Evolutionary conservation across 2,888 invertebrate genomes (phyloP).

Genomic region (Epistrophe grossulariae): DNA sequence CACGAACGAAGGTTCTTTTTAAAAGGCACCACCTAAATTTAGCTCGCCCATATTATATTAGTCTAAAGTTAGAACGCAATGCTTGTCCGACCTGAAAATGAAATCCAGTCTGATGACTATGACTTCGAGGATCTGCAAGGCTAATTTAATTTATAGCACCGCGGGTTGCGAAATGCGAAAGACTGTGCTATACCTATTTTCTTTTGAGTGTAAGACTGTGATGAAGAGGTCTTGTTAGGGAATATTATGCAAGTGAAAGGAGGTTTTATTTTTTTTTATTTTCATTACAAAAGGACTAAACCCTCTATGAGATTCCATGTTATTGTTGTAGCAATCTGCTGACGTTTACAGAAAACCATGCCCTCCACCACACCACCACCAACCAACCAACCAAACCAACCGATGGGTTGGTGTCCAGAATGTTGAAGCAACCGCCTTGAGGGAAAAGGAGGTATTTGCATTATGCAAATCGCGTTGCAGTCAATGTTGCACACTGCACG

Average conservation of each 20-base stretch:
- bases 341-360: slow-evolving; percentile 31
- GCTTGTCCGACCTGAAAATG: slow-evolving; percentile 64
- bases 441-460: slow-evolving; percentile 36
- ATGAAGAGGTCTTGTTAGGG: slow-evolving; percentile 39
- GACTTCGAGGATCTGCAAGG: slow-evolving; percentile 21
- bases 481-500: slow-evolving; percentile 63
- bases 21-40: slow-evolving; percentile 67
- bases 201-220: slow-evolving; percentile 22
- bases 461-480: slow-evolving; percentile 70
- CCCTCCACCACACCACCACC: not conserved
- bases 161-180: slow-evolving; percentile 23
- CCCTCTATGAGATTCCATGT: slow-evolving; percentile 14
- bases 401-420: not conserved
- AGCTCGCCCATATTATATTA: slow-evolving; percentile 53
- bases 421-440: not conserved
- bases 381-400: no score
- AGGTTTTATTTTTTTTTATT: slow-evolving; percentile 1
- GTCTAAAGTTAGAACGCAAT: slow-evolving; percentile 50
- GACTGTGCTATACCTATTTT: slow-evolving; percentile 27
- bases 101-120: slow-evolving; percentile 51
- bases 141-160: slow-evolving; percentile 56
- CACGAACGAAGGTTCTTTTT: slow-evolving; percentile 72
- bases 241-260: slow-evolving; percentile 47
- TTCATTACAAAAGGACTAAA: slow-evolving; percentile 55
- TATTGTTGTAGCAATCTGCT: slow-evolving; percentile 27